Base-by-base conservation (phyloP, 2,113 vertebrate genomes). In the Pterophyllum scalare region DNA sequence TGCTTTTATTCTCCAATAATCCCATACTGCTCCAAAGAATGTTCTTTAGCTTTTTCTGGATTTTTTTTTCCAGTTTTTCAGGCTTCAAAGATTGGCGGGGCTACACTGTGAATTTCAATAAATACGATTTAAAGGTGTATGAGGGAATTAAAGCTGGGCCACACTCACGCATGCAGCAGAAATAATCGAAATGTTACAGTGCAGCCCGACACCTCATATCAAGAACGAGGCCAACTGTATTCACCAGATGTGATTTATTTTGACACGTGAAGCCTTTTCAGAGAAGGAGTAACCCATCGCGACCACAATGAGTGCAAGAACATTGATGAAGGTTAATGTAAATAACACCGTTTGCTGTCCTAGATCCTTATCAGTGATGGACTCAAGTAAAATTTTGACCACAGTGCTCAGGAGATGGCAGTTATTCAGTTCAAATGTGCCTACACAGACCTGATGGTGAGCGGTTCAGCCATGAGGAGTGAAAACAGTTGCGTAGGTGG, bases 401-500 rank as follows among this genome's bases (percentile, higher is more conserved):
- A 1, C 59, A 33, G 4, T 14, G 14, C 59, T 62, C 59, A 79
- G 46, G 46, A 5, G 28, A 64, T 12, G 77, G 1, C 46, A 24
- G 28, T 72, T 75, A 22, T 24, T 24, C 26, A 15, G 19, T 62
- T 52, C 33, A 26, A 28, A 15, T 24, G 10, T 78, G 74, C 33
- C 46, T 40, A 14, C 54, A 19, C 13, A 52, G 54, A 2, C 4
- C 4, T 0, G 12, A 38, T 10, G n/a, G 26, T 64, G 28, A 74
- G 12, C 20, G 6, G 17, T 74, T 59, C 11, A 54, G 14, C 2
- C 1, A 8, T 6, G 6, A 13, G 9, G 19, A 65, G 83, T 62
- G 17, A 82, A 80, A 80, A 14, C 14, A 6, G 6, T 22, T 0
- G 11, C 40, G 91, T 93, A 80, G 88, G 90, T 20, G 46, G 75